Evolutionary conservation across 1,140 invertebrate species (phyloP).

Genomic region (Sarcophaga bullata): DNA sequence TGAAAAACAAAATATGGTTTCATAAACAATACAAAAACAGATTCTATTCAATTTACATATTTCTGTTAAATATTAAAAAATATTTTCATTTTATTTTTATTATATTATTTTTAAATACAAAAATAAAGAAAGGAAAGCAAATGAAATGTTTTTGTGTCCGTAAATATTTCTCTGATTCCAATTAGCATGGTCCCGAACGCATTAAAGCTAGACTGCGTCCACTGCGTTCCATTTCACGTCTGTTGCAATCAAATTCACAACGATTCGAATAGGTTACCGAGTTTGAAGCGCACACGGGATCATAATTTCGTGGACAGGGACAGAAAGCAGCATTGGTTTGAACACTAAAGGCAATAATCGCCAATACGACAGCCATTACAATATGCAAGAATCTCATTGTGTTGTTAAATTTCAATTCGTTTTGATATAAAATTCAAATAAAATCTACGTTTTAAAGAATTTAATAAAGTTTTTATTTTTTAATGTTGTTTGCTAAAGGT

Average conservation of each 20-base stretch:
- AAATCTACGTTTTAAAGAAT: not conserved
- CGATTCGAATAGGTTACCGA: slow-evolving; percentile 67
- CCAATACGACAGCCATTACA: slow-evolving; percentile 11
- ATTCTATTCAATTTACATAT: too few species aligned
- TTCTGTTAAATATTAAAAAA: too few species aligned
- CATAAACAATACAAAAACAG: too few species aligned
- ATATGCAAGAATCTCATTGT: slow-evolving; percentile 41
- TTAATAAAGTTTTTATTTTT: not conserved
- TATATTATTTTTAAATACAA: too few species aligned
- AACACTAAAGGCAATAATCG: not conserved
- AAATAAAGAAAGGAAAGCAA: too few species aligned
- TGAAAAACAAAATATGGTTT: too few species aligned
- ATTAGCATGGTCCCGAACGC: slow-evolving; percentile 53
- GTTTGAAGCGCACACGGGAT: slow-evolving; percentile 68
- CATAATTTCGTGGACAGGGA: slow-evolving; percentile 66
- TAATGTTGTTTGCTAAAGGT: not conserved
- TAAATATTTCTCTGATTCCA: too few species aligned
- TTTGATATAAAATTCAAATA: not conserved
- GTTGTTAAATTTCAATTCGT: not conserved
- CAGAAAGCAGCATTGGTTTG: slow-evolving; percentile 52
- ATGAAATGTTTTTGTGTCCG: too few species aligned
- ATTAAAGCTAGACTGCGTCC: slow-evolving; percentile 56
- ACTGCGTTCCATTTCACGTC: slow-evolving; percentile 47
- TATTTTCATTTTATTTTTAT: too few species aligned
- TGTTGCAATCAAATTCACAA: slow-evolving; percentile 66